Percentiles rank a stretch among this genome's conserved stretches.
Conservation (phyloP, 2,797 vertebrate species). For the Gambusia yucatana region DNA sequence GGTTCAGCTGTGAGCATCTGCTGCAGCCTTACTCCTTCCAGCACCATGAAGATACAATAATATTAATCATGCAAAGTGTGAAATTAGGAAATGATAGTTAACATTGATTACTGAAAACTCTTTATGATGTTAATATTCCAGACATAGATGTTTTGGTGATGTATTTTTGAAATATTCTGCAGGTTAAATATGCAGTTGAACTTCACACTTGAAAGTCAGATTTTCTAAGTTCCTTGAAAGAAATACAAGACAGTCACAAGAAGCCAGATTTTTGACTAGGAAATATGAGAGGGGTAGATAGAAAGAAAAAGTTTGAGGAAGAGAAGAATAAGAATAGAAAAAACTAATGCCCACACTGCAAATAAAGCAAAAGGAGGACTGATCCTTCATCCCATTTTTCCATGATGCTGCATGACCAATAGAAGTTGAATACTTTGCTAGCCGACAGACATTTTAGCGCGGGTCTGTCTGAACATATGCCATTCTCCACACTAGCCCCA, state of each 20-base stretch:
- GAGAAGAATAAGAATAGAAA: constrained; percentile 7
- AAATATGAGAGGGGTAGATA: constrained; percentile 10
- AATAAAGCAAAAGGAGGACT: constrained; percentile 20
- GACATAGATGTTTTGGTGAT: background rate
- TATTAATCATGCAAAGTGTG: background rate
- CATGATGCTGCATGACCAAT: constrained; percentile 41
- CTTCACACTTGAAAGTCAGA: background rate
- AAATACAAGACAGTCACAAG: background rate
- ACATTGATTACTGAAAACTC: background rate
- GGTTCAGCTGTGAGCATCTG: background rate
- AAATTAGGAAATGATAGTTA: background rate
- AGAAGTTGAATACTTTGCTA: constrained; percentile 39
- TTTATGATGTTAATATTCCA: background rate
- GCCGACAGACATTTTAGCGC: constrained; percentile 49
- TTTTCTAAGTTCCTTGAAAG: background rate
- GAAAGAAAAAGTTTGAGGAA: constrained; percentile 12
- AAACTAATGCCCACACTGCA: constrained; percentile 19
- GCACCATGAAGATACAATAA: background rate
- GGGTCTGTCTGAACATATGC: constrained; percentile 51
- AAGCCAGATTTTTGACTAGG: background rate
- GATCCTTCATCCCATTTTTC: constrained; percentile 40
- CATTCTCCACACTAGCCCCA: constrained; percentile 43
- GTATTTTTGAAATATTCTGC: background rate
- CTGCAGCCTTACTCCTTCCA: background rate
- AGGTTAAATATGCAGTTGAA: background rate